Conservation (phyloP, 2,797 vertebrate genomes). For the Cynodonichthys magdalenae region DNA sequence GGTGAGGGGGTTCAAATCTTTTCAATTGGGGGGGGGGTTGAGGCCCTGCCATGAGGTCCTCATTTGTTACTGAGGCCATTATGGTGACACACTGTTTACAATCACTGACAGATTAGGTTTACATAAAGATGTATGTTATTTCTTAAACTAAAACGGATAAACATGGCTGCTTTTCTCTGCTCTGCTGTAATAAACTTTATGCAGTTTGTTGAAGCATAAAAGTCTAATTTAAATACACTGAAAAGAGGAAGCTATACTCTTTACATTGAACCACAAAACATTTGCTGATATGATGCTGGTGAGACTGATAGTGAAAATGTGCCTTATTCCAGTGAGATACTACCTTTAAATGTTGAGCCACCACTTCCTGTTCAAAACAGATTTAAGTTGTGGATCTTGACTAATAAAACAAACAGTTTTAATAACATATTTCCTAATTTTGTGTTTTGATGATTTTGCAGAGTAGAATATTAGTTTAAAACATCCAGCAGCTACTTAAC, state of each 20-base stretch:
- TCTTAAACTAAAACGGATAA: conserved; percentile 65
- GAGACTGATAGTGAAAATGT: too few species aligned
- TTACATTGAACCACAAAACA: too few species aligned
- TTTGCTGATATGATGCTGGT: too few species aligned
- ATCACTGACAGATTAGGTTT: conserved; percentile 77
- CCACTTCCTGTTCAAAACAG: too few species aligned
- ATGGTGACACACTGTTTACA: conserved; percentile 82
- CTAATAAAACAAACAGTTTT: too few species aligned
- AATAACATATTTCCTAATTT: too few species aligned
- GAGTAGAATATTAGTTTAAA: too few species aligned
- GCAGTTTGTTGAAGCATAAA: conserved; percentile 5
- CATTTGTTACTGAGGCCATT: conserved; percentile 80
- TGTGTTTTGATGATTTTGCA: too few species aligned
- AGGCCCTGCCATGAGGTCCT: conserved; percentile 70
- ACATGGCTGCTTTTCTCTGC: conserved; percentile 61
- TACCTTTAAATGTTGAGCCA: too few species aligned
- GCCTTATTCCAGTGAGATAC: too few species aligned
- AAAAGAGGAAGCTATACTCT: conserved; percentile 39
- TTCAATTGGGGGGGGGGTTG: conserved; percentile 16
- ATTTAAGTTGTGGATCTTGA: too few species aligned
- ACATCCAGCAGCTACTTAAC: too few species aligned
- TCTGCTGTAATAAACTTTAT: conserved; percentile 50
- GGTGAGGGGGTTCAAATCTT: neutral
- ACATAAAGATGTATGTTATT: conserved; percentile 77
- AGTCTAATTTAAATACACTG: conserved; percentile 28